These are phyloP conservation scores for Cynopterus brachyotis DNA, from an alignment of 2,113 vertebrate genomes.

Conservation along the genomic window DNA sequence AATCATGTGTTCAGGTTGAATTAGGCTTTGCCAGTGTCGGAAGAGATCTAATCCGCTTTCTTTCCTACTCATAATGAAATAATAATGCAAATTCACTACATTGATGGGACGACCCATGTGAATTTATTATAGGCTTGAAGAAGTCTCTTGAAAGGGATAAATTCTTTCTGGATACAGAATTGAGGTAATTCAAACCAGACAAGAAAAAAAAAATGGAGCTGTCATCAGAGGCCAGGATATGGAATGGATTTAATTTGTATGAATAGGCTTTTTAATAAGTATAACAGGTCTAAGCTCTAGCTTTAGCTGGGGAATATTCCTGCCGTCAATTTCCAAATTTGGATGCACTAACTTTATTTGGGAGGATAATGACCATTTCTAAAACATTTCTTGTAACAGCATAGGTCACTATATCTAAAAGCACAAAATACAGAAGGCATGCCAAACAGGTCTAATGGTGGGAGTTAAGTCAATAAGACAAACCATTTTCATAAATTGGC, in stretches of 20 bases:
- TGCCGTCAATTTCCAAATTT: constrained; percentile 82
- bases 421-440: not conserved
- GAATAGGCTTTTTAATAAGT: constrained; percentile 88
- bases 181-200: constrained; percentile 86
- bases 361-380: constrained; percentile 67
- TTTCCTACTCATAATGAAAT: constrained; percentile 87
- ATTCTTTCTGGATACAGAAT: constrained; percentile 85
- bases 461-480: constrained; percentile 62
- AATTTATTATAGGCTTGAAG: constrained; percentile 86
- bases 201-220: constrained; percentile 84
- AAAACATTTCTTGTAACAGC: constrained; percentile 69
- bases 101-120: constrained; percentile 83
- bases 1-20: constrained; percentile 86
- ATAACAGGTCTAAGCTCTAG: constrained; percentile 82
- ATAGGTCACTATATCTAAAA: constrained; percentile 51
- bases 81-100: constrained; percentile 88
- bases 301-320: constrained; percentile 79
- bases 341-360: constrained; percentile 81
- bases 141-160: constrained; percentile 87
- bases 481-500: constrained; percentile 62
- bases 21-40: constrained; percentile 80
- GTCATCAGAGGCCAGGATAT: constrained; percentile 83
- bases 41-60: constrained; percentile 86
- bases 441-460: constrained; percentile 63
- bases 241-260: constrained; percentile 88